phyloP scores from a whole-genome alignment of 2,888 invertebrate genomes.

The Macaria notata region DNA sequence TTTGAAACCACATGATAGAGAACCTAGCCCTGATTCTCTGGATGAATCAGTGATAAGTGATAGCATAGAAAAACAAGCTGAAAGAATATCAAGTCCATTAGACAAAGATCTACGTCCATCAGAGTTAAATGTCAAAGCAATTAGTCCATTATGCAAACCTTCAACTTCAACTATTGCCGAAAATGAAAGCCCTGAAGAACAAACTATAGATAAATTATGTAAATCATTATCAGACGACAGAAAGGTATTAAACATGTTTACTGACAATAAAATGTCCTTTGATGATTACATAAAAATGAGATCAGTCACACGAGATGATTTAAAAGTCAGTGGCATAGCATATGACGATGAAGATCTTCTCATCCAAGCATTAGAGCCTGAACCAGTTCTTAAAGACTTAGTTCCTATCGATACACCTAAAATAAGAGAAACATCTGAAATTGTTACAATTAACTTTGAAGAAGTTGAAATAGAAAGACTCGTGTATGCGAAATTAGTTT shows the following conservation, averaged over 20 bases:
- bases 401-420: constrained; percentile 10
- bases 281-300: constrained; percentile 11
- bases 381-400: constrained; percentile 14
- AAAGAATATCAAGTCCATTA: not conserved
- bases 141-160: constrained; percentile 1
- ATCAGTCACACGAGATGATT: constrained; percentile 11
- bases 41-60: constrained; percentile 4
- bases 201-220: not conserved
- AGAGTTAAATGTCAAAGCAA: constrained; percentile 7
- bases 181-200: not conserved
- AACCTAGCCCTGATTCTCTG: not conserved
- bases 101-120: constrained; percentile 4
- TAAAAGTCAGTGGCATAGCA: constrained; percentile 10
- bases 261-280: constrained; percentile 17
- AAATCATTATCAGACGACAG: not conserved
- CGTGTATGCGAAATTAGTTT: constrained; percentile 14
- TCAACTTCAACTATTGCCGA: not conserved
- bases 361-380: constrained; percentile 6
- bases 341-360: constrained; percentile 14
- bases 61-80: not conserved
- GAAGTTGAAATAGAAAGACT: constrained; percentile 15
- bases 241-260: constrained; percentile 7
- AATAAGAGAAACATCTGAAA: constrained; percentile 11
- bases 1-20: not conserved
- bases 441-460: constrained; percentile 1